phyloP scores from a whole-genome alignment of 2,888 invertebrate species.

The Stenchaetothrips biformis region DNA sequence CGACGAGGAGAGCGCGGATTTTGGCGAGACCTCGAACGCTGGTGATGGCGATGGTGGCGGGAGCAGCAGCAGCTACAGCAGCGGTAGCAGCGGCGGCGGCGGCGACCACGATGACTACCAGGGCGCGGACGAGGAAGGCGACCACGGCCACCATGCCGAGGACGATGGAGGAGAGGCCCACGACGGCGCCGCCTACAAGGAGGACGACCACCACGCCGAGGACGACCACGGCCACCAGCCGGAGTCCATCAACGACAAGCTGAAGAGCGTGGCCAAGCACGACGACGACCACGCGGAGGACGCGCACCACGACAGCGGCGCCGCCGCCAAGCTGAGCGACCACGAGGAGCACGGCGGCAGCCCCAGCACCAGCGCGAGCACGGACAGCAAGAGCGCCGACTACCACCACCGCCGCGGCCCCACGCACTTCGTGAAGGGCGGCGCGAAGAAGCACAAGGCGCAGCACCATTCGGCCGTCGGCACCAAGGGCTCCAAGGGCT shows the following conservation, averaged over 20 bases:
- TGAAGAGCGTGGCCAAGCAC: background rate
- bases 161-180: no score
- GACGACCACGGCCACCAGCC: background rate
- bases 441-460: slow-evolving; percentile 50
- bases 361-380: background rate
- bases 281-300: background rate
- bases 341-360: background rate
- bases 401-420: slow-evolving; percentile 10
- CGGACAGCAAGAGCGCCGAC: slow-evolving; percentile 10
- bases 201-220: background rate
- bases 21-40: slow-evolving; percentile 7
- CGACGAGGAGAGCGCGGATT: slow-evolving; percentile 17
- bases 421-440: slow-evolving; percentile 44
- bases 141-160: background rate
- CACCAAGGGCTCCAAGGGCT: slow-evolving; percentile 55
- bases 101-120: background rate
- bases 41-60: slow-evolving; percentile 1
- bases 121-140: background rate
- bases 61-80: background rate
- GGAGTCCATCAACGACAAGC: slow-evolving; percentile 1
- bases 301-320: background rate
- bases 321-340: background rate
- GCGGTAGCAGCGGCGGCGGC: background rate
- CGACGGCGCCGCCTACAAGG: background rate
- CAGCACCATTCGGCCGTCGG: slow-evolving; percentile 52